Evolutionary conservation across 1,140 invertebrate species (phyloP).

Genomic region (Drosophila hydei): DNA sequence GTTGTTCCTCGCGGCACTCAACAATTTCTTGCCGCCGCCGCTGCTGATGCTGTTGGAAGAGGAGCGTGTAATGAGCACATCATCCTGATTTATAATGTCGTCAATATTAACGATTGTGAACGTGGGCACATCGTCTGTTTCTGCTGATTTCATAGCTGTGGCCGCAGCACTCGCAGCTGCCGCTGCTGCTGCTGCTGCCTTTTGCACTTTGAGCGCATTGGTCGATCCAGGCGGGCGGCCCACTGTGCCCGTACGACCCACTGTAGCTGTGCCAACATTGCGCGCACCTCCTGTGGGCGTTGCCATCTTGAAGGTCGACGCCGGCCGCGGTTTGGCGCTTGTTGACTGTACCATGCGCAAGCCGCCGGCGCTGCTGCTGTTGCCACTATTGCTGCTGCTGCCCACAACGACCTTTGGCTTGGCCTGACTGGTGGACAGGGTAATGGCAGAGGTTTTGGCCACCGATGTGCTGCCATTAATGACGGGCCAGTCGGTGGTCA

Average conservation of each 20-base stretch:
- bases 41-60: constrained; percentile 9
- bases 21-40: constrained; percentile 5
- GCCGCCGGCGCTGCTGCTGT: background rate
- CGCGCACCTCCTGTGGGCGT: background rate
- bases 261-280: background rate
- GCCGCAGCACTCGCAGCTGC: background rate
- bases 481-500: constrained; percentile 39
- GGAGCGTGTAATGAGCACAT: constrained; percentile 71
- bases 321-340: constrained; percentile 3
- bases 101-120: constrained; percentile 83
- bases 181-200: background rate
- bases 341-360: constrained; percentile 22
- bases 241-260: background rate
- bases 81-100: constrained; percentile 82
- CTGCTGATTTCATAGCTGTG: constrained; percentile 3
- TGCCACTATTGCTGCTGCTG: constrained; percentile 11
- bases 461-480: constrained; percentile 49
- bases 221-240: background rate
- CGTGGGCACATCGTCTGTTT: constrained; percentile 68
- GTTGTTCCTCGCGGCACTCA: constrained; percentile 12
- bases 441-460: constrained; percentile 16
- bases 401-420: constrained; percentile 25
- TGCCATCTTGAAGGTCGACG: constrained; percentile 8
- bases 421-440: constrained; percentile 1
- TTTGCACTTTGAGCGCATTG: constrained; percentile 19